These are phyloP conservation scores for Drosophila auraria DNA, from an alignment of 1,140 invertebrate species.

Conservation along the genomic window DNA sequence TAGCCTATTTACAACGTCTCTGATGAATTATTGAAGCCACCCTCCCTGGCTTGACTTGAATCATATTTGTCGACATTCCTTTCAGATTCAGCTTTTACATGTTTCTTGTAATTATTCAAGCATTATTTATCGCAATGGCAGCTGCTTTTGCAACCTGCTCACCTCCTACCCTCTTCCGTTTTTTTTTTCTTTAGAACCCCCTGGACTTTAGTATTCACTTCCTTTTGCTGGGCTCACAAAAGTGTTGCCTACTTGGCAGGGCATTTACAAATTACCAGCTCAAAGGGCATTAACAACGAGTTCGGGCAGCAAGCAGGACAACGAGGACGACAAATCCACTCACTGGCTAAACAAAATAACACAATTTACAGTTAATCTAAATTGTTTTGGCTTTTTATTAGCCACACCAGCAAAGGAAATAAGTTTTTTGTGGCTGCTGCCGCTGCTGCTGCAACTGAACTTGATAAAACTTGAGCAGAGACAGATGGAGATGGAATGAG, in stretches of 20 bases:
- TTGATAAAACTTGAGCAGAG: constrained; percentile 75
- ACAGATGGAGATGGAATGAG: constrained; percentile 27
- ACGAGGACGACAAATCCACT: constrained; percentile 58
- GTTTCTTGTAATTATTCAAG: constrained; percentile 77
- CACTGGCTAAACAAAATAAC: constrained; percentile 76
- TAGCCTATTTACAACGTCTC: neutral
- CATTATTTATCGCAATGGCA: constrained; percentile 71
- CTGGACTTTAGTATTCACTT: constrained; percentile 58
- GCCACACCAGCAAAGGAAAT: constrained; percentile 57
- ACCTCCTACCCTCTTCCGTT: neutral
- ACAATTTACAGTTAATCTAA: constrained; percentile 84
- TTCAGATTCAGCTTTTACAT: constrained; percentile 65
- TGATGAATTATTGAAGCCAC: neutral
- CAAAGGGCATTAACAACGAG: constrained; percentile 36
- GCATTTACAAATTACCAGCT: constrained; percentile 70
- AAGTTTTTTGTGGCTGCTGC: constrained; percentile 78
- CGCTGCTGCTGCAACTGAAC: constrained; percentile 72
- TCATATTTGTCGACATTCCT: constrained; percentile 31
- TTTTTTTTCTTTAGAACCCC: neutral
- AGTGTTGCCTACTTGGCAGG: constrained; percentile 76
- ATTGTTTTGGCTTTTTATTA: constrained; percentile 81
- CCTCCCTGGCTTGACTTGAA: neutral
- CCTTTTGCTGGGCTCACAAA: constrained; percentile 57
- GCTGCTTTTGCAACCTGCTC: constrained; percentile 35
- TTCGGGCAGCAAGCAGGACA: constrained; percentile 13